Evolutionary conservation across 2,888 invertebrate species (phyloP), one percentile per base, ranked within the genome.

Genomic region (Mantis religiosa): DNA sequence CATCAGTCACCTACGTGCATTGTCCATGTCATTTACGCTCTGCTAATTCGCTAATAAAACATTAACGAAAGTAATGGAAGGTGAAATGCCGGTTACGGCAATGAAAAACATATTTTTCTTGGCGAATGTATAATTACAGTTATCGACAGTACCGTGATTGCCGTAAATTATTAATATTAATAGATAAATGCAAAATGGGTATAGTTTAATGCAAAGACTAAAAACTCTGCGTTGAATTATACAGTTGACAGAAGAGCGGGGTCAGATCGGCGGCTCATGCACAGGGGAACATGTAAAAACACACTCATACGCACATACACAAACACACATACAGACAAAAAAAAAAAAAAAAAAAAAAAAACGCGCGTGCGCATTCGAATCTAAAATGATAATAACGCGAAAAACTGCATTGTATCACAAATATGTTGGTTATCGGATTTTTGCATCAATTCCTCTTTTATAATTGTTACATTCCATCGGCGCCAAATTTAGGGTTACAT

Each of bases 361-460:
- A 71, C 3, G 25, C 25, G 54, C 54, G 54, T 20, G 54, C 54
- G 54, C 54, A 71, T 71, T 71, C 54, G 54, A 71, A 71, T 71
- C 54, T 71, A 82, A 87, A 87, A 87, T 87, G 34, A 87, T 87
- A 87, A 87, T 87, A 87, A 87, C 41, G 85, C 85, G n/a, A 54
- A 85, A 85, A 85, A 87, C 34, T 87, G 87, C 87, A 87, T 87
- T 28, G 82, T 87, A 87, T 87, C 87, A 82, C 87, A 87, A 87
- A 87, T 87, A 87, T 87, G 87, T 87, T 87, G 87, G 87, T 87
- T 87, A 87, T 87, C 82, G 87, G 82, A 87, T 87, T 87, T 87
- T 87, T 87, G 87, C 82, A 87, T 87, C 87, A 87, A 87, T 87
- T 87, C 87, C 87, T 87, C 87, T 87, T 71, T 87, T 87, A 82